Evolutionary conservation across 2,797 vertebrate genomes (phyloP), one percentile per base, ranked within the genome.

Genomic region (Sebastes itinus): DNA sequence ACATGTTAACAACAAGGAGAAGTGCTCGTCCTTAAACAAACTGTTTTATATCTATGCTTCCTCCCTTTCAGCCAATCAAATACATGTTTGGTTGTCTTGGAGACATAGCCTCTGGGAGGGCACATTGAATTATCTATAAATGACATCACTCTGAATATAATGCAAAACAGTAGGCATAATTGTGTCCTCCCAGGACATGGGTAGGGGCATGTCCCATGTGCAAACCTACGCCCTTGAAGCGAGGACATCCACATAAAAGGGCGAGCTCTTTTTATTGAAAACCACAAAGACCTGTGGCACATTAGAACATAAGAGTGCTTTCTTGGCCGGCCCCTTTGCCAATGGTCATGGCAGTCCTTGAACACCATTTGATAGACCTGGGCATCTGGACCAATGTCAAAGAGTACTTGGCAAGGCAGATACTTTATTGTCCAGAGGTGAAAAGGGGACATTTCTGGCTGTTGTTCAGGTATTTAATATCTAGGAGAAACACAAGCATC

Each of bases 311-410:
- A 60, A 77, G 7, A 93, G 87, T 93, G 92, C 88, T 92, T 90
- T 92, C 86, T 92, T 94, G 94, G 92, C 87, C 77, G 49, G 87
- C 76, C 38, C 38, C 38, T 72, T 58, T 25, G 55, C 70, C 88
- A 73, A 22, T 72, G 82, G 72, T 75, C 88, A 77, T 23, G 49
- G 78, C 74, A 85, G 86, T 83, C 80, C 74, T 86, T 79, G 79
- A 92, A 90, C 80, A 81, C 75, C 60, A 54, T 94, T 89, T 91
- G 90, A 93, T 91, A 89, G 85, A 91, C 88, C 86, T 79, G 86
- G 84, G 87, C 86, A 91, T 93, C 88, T 93, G 88, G 87, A 85
- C 75, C 86, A 88, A 87, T 89, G 89, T 92, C 92, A 92, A 80
- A 84, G 77, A 91, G 86, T 70, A 74, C 81, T 88, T 90, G 93